Base-by-base conservation (phyloP, 2,888 invertebrate species). In the Caenorhabditis parvicauda region DNA sequence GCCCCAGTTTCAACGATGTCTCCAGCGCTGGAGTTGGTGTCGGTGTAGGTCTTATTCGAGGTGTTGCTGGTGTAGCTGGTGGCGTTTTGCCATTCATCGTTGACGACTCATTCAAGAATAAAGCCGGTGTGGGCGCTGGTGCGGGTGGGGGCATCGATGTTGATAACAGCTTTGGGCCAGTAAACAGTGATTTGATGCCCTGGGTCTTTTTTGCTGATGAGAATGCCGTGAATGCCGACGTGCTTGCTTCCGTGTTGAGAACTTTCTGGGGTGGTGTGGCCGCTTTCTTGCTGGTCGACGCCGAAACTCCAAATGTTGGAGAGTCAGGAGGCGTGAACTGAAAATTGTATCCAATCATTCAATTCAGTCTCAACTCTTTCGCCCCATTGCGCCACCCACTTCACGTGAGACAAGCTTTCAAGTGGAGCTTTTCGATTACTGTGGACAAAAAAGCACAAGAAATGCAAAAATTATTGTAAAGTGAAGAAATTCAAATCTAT, bases 311-410 rank as follows among this genome's bases (percentile, higher is more conserved):
- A 7, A 52, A 22, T 35, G 61, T 52, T 38, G 74, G 74, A 5
- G 74, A 74, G 44, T 74, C 74, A 1, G 74, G 74, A 2, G 74
- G 74, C n/a, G 74, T 74, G 52, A 74, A 74, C 69, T 74, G 49
- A 58, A 70, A 62, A 25, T 7, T 19, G 39, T 17, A 29, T n/a
- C 25, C 27, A 37, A 27, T 7, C 19, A 7, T 9, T 38, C n/a
- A 5, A 5, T 38, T 38, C 7, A 21, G 32, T 32, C 37, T 19
- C 35, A 7, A 50, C 41, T 44, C n/a, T n/a, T n/a, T n/a, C n/a
- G n/a, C n/a, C n/a, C n/a, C n/a, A n/a, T n/a, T n/a, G n/a, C n/a
- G n/a, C n/a, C n/a, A n/a, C n/a, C n/a, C n/a, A n/a, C n/a, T n/a
- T n/a, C n/a, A n/a, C n/a, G n/a, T n/a, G n/a, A n/a, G n/a, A n/a